phyloP scores from a whole-genome alignment of 2,797 vertebrate genomes.

The Mormyrops attenuatus region DNA sequence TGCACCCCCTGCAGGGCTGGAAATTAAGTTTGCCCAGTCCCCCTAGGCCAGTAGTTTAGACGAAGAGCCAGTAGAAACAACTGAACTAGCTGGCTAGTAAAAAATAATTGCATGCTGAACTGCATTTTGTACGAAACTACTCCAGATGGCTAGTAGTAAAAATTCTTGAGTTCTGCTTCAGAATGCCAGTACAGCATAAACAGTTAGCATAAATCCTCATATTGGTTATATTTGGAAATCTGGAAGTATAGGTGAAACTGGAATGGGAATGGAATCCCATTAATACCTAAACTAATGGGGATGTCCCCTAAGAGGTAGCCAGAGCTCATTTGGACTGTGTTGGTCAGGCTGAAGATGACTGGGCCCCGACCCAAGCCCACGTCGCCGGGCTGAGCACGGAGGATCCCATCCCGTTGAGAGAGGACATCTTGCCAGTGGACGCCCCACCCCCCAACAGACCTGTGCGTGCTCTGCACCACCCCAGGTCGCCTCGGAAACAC shows the following conservation, averaged over 20 bases:
- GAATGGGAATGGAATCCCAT: no score
- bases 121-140: background rate
- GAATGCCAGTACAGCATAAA: background rate
- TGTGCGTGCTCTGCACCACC: slow-evolving; percentile 15
- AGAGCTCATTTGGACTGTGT: background rate
- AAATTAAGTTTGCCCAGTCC: background rate
- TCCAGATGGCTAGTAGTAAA: background rate
- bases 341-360: slow-evolving; percentile 28
- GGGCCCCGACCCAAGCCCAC: slow-evolving; percentile 36
- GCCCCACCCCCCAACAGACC: slow-evolving; percentile 20
- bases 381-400: slow-evolving; percentile 68
- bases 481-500: slow-evolving; percentile 21
- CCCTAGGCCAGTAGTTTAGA: background rate
- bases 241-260: background rate
- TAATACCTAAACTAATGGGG: background rate
- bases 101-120: background rate
- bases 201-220: background rate
- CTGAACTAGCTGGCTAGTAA: background rate
- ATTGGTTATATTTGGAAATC: background rate
- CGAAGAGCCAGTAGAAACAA: background rate
- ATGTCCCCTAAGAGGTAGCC: background rate
- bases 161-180: background rate
- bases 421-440: slow-evolving; percentile 45
- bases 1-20: background rate
- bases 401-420: slow-evolving; percentile 69